phyloP scores from a whole-genome alignment of 2,113 vertebrate species.

The Asarcornis scutulata region DNA sequence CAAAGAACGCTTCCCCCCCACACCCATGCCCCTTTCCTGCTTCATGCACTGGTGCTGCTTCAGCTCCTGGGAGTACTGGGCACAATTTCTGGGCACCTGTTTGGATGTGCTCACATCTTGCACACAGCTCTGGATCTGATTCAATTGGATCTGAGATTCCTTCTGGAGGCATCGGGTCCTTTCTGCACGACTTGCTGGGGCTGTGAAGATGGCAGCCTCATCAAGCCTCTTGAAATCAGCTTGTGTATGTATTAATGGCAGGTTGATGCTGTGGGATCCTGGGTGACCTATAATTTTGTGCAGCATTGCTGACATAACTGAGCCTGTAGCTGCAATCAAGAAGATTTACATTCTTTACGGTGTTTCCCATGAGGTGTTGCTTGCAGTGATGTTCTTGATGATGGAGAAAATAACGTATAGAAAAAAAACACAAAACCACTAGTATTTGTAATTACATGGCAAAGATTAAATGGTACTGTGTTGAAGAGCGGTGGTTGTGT shows the following conservation, averaged over 20 bases:
- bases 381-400: not conserved
- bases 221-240: not conserved
- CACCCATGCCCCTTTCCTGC: not conserved
- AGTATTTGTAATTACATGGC: not conserved
- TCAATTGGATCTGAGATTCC: no score
- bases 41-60: not conserved
- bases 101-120: accelerated
- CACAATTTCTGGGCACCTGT: not conserved
- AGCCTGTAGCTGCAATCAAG: not conserved
- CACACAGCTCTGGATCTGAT: accelerated
- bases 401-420: not conserved
- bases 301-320: not conserved
- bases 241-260: not conserved
- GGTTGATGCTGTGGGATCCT: not conserved
- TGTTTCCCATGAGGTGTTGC: not conserved
- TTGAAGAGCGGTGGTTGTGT: not conserved
- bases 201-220: not conserved
- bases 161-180: not conserved
- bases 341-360: not conserved
- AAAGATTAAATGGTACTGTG: not conserved
- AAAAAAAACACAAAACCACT: not conserved
- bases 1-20: not conserved
- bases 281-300: not conserved
- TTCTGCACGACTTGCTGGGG: not conserved
- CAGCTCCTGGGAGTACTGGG: not conserved